phyloP scores from a whole-genome alignment of 1,140 invertebrate species.

The Pemphigus obesinymphae region DNA sequence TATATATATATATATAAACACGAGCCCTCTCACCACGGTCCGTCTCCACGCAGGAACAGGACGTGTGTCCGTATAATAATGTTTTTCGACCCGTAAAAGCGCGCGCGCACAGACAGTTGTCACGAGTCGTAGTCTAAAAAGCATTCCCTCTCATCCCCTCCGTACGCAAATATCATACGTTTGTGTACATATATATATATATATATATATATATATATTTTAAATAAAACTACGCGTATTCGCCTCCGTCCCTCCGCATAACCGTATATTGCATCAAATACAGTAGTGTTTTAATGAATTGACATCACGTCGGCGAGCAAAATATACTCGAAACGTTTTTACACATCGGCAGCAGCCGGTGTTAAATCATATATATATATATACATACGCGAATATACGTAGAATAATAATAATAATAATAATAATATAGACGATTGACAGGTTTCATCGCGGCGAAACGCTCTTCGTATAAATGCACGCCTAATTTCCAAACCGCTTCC shows the following conservation, averaged over 20 bases:
- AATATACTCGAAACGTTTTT: slow-evolving; percentile 8
- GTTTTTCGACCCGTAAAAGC: slow-evolving; percentile 40
- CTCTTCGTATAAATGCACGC: background rate
- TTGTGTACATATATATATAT: too few relatives aligned
- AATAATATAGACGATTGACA: slow-evolving; percentile 20
- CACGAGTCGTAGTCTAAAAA: background rate
- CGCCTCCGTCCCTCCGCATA: too few relatives aligned
- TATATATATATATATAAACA: background rate
- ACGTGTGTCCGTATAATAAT: background rate
- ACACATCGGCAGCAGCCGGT: background rate
- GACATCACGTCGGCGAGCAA: slow-evolving; percentile 1
- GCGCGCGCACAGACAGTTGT: slow-evolving; percentile 32
- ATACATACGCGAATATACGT: too few relatives aligned
- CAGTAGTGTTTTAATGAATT: slow-evolving; percentile 36
- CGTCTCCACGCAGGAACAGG: too few relatives aligned
- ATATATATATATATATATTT: too few relatives aligned
- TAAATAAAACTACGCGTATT: background rate
- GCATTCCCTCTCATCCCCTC: background rate
- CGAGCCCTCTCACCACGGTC: background rate
- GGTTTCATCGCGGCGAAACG: slow-evolving; percentile 16
- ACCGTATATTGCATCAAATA: too few relatives aligned
- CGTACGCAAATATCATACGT: background rate
- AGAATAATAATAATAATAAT: too few relatives aligned
- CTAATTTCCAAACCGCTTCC: slow-evolving; percentile 26
- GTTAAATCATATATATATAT: background rate